phyloP scores from a whole-genome alignment of 2,888 invertebrate genomes.

The Clivina fossor region DNA sequence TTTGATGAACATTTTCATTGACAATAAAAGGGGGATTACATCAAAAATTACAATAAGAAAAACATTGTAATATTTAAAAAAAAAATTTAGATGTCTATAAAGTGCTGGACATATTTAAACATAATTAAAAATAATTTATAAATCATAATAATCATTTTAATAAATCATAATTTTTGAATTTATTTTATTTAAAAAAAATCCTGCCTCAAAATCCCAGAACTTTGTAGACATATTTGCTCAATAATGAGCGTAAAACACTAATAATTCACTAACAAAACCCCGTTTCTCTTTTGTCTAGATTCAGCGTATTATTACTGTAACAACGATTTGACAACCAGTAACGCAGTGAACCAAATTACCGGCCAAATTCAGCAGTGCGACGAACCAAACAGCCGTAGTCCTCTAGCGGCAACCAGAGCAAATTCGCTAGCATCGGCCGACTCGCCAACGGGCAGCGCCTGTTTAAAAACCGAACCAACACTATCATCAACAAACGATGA shows the following conservation, averaged over 20 bases:
- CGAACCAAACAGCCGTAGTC: slow-evolving; percentile 62
- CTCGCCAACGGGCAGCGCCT: slow-evolving; percentile 71
- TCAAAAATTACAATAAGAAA: too few relatives aligned
- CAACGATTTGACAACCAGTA: slow-evolving; percentile 50
- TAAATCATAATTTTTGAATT: neutral
- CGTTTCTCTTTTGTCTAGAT: too few relatives aligned
- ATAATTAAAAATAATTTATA: neutral
- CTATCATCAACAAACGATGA: slow-evolving; percentile 49
- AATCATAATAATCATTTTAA: neutral
- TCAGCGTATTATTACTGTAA: slow-evolving; percentile 67
- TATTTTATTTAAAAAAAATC: neutral
- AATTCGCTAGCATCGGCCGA: slow-evolving; percentile 71
- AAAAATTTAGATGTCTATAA: too few relatives aligned
- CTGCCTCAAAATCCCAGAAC: too few relatives aligned
- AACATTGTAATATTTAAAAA: too few relatives aligned
- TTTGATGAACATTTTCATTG: too few relatives aligned
- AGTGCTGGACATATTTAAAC: slow-evolving; percentile 2
- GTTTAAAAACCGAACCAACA: slow-evolving; percentile 64
- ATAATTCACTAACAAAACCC: too few relatives aligned
- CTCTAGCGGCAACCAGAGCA: slow-evolving; percentile 69
- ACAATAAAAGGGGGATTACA: too few relatives aligned
- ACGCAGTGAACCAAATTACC: slow-evolving; percentile 42
- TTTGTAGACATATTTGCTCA: too few relatives aligned
- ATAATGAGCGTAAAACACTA: too few relatives aligned
- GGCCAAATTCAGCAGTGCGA: slow-evolving; percentile 35